Percentiles rank a stretch among this genome's conserved stretches.
Evolutionary conservation across 2,888 invertebrate genomes (phyloP).

Genomic region (Spodoptera littoralis): DNA sequence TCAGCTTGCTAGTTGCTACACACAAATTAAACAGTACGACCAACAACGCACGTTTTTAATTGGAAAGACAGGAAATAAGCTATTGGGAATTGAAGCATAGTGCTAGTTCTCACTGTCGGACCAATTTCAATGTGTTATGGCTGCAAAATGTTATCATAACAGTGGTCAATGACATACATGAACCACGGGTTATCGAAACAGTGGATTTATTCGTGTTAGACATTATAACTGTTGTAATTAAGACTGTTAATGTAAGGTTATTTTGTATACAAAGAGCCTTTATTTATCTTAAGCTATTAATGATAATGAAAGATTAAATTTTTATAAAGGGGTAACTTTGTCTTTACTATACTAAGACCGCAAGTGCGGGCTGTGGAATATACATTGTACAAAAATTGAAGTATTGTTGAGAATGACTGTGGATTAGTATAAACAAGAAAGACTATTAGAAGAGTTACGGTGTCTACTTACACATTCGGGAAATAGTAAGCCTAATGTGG

Average conservation of each 20-base stretch:
- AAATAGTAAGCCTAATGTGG: too few relatives aligned
- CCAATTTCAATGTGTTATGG: slow-evolving; percentile 45
- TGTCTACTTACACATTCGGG: too few relatives aligned
- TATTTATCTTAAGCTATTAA: too few relatives aligned
- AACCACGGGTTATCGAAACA: slow-evolving; percentile 27
- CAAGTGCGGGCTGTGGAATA: too few relatives aligned
- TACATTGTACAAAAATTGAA: too few relatives aligned
- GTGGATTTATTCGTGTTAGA: slow-evolving; percentile 8
- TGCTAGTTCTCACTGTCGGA: slow-evolving; percentile 46
- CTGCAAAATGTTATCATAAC: slow-evolving; percentile 50
- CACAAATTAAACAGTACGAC: slow-evolving; percentile 28
- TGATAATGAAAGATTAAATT: too few relatives aligned
- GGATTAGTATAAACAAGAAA: too few relatives aligned
- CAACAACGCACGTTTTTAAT: slow-evolving; percentile 36
- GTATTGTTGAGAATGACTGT: too few relatives aligned
- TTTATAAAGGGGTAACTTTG: too few relatives aligned
- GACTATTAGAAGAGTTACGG: too few relatives aligned
- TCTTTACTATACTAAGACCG: too few relatives aligned
- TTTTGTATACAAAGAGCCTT: too few relatives aligned
- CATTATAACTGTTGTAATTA: slow-evolving; percentile 14
- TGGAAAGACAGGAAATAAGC: slow-evolving; percentile 49
- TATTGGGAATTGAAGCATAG: slow-evolving; percentile 43
- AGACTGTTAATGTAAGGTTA: neutral
- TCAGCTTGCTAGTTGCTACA: neutral
- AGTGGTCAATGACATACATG: slow-evolving; percentile 44